Evolutionary conservation across 2,888 invertebrate genomes (phyloP).

Genomic region (Sinelater perroti): DNA sequence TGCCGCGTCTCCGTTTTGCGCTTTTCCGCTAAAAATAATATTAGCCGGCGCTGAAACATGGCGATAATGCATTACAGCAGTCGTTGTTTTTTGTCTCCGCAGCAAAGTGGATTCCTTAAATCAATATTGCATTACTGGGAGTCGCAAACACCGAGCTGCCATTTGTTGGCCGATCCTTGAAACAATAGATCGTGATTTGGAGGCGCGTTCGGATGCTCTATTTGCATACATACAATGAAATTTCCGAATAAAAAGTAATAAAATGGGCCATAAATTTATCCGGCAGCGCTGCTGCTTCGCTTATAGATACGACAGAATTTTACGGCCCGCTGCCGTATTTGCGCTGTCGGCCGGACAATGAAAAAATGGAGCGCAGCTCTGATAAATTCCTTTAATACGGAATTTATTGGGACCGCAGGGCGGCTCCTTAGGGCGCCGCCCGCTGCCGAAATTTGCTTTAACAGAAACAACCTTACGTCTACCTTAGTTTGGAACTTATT

Average conservation of each 20-base stretch:
- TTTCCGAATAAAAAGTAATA: constrained; percentile 58
- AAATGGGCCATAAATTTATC: constrained; percentile 56
- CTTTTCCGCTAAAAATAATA: constrained; percentile 58
- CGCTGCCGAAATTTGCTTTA: too few relatives aligned
- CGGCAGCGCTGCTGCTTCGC: constrained; percentile 42
- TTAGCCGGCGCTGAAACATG: constrained; percentile 53
- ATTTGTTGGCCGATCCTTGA: constrained; percentile 50
- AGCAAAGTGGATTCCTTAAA: constrained; percentile 50
- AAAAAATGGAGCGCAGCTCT: constrained; percentile 3
- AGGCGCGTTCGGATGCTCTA: constrained; percentile 54
- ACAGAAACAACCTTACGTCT: too few relatives aligned
- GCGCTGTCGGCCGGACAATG: constrained; percentile 6
- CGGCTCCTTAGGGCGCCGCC: too few relatives aligned
- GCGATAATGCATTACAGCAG: constrained; percentile 51
- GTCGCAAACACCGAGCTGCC: constrained; percentile 44
- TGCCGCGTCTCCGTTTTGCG: constrained; percentile 50
- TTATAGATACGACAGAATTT: constrained; percentile 39
- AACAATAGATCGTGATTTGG: constrained; percentile 54
- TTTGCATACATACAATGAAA: constrained; percentile 60
- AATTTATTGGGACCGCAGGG: neutral
- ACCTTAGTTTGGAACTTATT: neutral
- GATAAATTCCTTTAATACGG: constrained; percentile 11
- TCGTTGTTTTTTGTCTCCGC: constrained; percentile 48
- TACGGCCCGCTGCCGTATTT: constrained; percentile 24
- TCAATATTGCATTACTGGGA: constrained; percentile 52